A percentile compares a stretch with the other conserved stretches of the same genome.
Evolutionary conservation across 2,888 invertebrate genomes (phyloP).

Genomic region (Hymenopus coronatus): DNA sequence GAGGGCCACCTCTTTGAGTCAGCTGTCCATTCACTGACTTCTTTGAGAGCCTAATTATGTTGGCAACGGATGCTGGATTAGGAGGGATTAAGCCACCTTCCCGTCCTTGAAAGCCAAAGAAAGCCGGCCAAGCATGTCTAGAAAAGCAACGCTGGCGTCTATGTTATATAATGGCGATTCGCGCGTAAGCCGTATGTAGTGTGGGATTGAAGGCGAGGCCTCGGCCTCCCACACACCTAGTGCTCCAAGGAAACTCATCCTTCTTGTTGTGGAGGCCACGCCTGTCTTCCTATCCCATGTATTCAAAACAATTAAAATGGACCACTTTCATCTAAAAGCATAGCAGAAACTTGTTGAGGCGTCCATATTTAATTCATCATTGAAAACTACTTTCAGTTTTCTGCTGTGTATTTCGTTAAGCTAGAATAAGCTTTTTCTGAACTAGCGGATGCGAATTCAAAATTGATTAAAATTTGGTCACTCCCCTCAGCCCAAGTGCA

Average conservation of each 20-base stretch:
- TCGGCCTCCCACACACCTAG: background rate
- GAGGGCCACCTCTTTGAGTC: no score
- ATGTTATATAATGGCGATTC: background rate
- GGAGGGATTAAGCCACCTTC: background rate
- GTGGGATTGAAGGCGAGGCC: background rate
- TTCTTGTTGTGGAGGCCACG: background rate
- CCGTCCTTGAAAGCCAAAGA: background rate
- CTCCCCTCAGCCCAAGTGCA: no score
- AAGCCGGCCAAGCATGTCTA: no score
- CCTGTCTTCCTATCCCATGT: background rate
- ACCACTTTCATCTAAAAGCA: background rate
- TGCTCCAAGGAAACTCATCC: background rate
- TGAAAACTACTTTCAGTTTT: no score
- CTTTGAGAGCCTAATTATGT: background rate
- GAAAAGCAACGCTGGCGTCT: background rate
- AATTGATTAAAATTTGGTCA: no score
- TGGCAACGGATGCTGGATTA: background rate
- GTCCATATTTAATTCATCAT: no score
- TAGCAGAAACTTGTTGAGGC: background rate
- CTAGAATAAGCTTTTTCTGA: no score
- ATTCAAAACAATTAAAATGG: no score
- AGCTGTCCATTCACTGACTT: background rate
- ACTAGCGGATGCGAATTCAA: no score
- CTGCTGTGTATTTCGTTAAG: no score
- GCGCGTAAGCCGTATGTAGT: background rate